phyloP scores from a whole-genome alignment of 1,140 invertebrate genomes.

The Sitobion miscanthi region DNA sequence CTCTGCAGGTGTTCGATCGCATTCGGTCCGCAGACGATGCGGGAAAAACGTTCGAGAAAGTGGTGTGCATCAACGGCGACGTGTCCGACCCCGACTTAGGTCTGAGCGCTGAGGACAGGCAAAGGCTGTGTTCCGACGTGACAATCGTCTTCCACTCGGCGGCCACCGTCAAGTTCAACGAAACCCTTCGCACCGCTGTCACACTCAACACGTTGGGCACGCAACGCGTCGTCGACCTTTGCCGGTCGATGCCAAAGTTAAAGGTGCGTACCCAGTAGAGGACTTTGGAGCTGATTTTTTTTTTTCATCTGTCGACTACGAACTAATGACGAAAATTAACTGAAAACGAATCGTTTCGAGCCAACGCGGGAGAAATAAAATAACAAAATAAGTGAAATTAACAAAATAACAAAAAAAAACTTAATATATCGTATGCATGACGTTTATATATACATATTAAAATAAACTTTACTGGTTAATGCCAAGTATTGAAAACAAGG shows the following conservation, averaged over 20 bases:
- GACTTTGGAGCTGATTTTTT: background rate
- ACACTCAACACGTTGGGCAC: conserved; percentile 62
- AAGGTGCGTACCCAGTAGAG: conserved; percentile 60
- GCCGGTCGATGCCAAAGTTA: conserved; percentile 63
- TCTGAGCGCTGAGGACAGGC: conserved; percentile 61
- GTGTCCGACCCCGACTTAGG: conserved; percentile 67
- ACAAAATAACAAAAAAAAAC: background rate
- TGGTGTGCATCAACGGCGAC: conserved; percentile 69
- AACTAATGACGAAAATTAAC: too few relatives aligned
- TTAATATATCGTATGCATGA: background rate
- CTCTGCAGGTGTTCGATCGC: conserved; percentile 64
- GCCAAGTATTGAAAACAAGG: background rate
- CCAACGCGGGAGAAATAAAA: background rate
- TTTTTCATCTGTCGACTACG: too few relatives aligned
- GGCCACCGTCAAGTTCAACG: conserved; percentile 68
- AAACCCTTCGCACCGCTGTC: conserved; percentile 61
- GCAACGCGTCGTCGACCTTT: conserved; percentile 61
- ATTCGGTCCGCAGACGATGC: conserved; percentile 63
- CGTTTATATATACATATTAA: background rate
- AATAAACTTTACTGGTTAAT: background rate
- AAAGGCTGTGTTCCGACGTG: conserved; percentile 68
- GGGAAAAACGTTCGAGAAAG: conserved; percentile 64
- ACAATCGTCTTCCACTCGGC: conserved; percentile 76
- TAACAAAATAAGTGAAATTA: background rate
- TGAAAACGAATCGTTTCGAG: background rate